Evolutionary conservation across 2,113 vertebrate species (phyloP), one percentile per base, ranked within the genome.

Genomic region (Labrus mixtus): DNA sequence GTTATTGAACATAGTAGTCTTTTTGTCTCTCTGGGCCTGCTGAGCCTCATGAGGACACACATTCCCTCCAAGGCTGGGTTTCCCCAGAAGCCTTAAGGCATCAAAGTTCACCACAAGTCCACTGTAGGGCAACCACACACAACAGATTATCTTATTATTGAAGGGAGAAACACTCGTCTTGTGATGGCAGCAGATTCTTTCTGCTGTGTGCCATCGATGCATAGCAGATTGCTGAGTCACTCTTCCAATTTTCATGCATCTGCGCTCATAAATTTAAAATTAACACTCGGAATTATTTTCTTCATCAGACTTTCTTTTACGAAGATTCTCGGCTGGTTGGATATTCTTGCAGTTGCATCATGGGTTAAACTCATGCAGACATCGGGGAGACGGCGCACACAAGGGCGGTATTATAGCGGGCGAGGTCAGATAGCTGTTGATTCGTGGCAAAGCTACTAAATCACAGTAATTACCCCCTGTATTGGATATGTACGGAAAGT

Each of bases 141-240:
- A 87, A 83, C 78, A 78, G 79, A 89, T 90, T 73, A 76, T 89
- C 62, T 86, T 85, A 63, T 85, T 83, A 81, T 65, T 85, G 36
- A 53, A 61, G 57, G 76, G 75, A 51, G 79, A 73, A 79, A 78
- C 66, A 68, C 33, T 68, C 65, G 43, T 86, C 72, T 83, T 88
- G 67, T 85, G 72, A 83, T 84, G 56, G 71, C 81, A 73, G 46
- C 8, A 1, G 45, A 77, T 57, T 94, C 91, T 94, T 81, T 91
- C 83, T 36, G 61, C 91, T 82, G 76, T 46, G 48, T 61, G 76
- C 67, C 82, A 85, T 91, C 87, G 86, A 78, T 86, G 85, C 90
- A 90, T 93, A 90, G 76, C 90, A 77, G 7, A 81, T 76, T 76
- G 76, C 80, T 93, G 91, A 93, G 74, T 91, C 92, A 91, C 60